phyloP scores from a whole-genome alignment of 2,797 vertebrate genomes.

The Tenualosa ilisha region DNA sequence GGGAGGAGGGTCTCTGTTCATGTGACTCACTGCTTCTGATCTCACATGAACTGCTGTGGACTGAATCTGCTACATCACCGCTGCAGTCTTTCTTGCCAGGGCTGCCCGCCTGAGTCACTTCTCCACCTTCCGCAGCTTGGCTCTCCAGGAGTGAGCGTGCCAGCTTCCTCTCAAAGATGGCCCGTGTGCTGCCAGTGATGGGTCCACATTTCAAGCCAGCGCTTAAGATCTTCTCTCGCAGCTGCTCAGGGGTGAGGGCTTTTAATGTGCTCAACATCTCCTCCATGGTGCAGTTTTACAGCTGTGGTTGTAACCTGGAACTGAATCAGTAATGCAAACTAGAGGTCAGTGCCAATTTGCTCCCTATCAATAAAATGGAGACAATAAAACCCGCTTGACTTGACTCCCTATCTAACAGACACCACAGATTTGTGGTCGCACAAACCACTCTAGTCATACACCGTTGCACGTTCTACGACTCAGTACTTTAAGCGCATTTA shows the following conservation, averaged over 20 bases:
- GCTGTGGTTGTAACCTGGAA: neutral
- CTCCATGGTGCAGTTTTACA: conserved; percentile 73
- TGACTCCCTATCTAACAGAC: no score
- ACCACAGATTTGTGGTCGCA: neutral
- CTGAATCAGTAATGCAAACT: neutral
- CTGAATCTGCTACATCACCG: neutral
- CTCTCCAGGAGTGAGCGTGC: conserved; percentile 75
- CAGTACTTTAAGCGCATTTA: neutral
- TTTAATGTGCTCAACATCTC: conserved; percentile 70
- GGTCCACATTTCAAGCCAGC: conserved; percentile 82
- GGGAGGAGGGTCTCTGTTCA: neutral
- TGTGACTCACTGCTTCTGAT: conserved; percentile 35
- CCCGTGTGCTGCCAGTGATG: conserved; percentile 81
- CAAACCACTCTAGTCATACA: neutral
- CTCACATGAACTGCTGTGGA: neutral
- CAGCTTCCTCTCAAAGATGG: conserved; percentile 82
- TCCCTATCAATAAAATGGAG: no score
- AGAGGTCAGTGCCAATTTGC: neutral
- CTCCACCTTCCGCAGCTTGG: conserved; percentile 39
- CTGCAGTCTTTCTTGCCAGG: neutral
- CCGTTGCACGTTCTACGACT: neutral
- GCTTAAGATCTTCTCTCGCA: conserved; percentile 73
- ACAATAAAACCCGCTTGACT: no score
- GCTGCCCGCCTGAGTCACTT: neutral
- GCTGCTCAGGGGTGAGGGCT: conserved; percentile 75